These are phyloP conservation scores for Leucophenga varia DNA, from an alignment of 1,140 invertebrate species.

Conservation along the genomic window DNA sequence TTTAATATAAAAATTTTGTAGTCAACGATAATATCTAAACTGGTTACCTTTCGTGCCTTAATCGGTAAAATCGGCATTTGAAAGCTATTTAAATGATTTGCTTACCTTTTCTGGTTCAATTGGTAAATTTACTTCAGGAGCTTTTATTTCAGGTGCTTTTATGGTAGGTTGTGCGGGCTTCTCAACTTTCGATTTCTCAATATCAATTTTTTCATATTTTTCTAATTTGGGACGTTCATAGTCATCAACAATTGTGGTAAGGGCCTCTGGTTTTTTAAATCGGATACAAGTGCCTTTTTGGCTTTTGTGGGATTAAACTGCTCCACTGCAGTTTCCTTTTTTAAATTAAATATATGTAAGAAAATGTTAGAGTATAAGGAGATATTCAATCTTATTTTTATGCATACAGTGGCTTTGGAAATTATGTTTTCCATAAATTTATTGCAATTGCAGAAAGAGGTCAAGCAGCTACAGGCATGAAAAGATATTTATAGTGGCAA, in stretches of 20 bases:
- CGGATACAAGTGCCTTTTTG: conserved; percentile 31
- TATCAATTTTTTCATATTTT: conserved; percentile 55
- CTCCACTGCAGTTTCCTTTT: conserved; percentile 34
- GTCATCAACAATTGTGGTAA: conserved; percentile 46
- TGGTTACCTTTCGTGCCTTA: too few relatives aligned
- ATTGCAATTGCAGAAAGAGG: neutral
- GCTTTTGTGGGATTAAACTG: conserved; percentile 24
- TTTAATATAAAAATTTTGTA: too few relatives aligned
- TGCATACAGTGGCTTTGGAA: too few relatives aligned
- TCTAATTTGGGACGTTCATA: conserved; percentile 60
- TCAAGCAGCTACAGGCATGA: too few relatives aligned
- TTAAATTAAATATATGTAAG: too few relatives aligned
- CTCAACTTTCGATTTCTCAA: conserved; percentile 27
- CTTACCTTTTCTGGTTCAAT: conserved; percentile 34
- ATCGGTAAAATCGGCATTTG: too few relatives aligned
- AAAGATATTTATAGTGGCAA: too few relatives aligned
- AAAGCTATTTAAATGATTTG: too few relatives aligned
- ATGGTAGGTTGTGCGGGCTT: conserved; percentile 17
- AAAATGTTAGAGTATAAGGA: neutral
- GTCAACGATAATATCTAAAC: too few relatives aligned
- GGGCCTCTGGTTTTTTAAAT: conserved; percentile 36
- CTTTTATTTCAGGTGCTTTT: conserved; percentile 22
- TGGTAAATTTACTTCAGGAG: conserved; percentile 21
- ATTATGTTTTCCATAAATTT: too few relatives aligned
- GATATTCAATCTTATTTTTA: too few relatives aligned